Evolutionary conservation across 1,140 invertebrate genomes (phyloP).

Genomic region (Idris sp.): DNA sequence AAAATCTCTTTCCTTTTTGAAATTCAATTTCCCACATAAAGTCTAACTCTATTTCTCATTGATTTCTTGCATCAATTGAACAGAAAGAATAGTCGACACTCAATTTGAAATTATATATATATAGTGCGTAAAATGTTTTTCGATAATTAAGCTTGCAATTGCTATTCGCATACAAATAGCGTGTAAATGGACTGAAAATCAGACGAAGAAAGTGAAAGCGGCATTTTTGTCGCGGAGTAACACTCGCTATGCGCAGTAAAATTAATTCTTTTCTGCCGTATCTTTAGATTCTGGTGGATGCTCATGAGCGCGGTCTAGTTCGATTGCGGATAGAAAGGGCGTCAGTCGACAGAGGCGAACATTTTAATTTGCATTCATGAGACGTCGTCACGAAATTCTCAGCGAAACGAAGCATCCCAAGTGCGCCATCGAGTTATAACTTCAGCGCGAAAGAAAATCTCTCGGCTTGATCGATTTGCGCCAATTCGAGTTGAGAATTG

Average conservation of each 20-base stretch:
- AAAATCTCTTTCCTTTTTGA: too few species aligned
- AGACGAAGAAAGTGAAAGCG: too few species aligned
- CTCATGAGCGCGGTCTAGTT: conserved; percentile 55
- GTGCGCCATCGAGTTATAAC: conserved; percentile 59
- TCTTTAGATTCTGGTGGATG: conserved; percentile 55
- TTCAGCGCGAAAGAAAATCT: conserved; percentile 49
- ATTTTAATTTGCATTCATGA: conserved; percentile 76
- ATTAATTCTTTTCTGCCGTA: conserved; percentile 54
- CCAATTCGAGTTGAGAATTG: conserved; percentile 51
- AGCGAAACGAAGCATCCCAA: conserved; percentile 63
- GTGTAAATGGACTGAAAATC: too few species aligned
- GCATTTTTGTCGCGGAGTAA: conserved; percentile 29
- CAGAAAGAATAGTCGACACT: too few species aligned
- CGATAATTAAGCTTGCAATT: too few species aligned
- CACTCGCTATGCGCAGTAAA: conserved; percentile 25
- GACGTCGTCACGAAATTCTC: conserved; percentile 71
- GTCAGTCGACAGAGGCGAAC: conserved; percentile 55
- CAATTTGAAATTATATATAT: too few species aligned
- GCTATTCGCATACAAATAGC: too few species aligned
- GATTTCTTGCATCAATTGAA: too few species aligned
- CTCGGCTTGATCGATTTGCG: conserved; percentile 59
- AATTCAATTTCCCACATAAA: background rate
- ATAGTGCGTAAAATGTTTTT: too few species aligned
- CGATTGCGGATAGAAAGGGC: conserved; percentile 42
- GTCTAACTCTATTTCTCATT: background rate